A percentile compares a stretch with the other conserved stretches of the same genome.
Evolutionary conservation across 2,888 invertebrate species (phyloP).

Genomic region (Nomada ruficornis): DNA sequence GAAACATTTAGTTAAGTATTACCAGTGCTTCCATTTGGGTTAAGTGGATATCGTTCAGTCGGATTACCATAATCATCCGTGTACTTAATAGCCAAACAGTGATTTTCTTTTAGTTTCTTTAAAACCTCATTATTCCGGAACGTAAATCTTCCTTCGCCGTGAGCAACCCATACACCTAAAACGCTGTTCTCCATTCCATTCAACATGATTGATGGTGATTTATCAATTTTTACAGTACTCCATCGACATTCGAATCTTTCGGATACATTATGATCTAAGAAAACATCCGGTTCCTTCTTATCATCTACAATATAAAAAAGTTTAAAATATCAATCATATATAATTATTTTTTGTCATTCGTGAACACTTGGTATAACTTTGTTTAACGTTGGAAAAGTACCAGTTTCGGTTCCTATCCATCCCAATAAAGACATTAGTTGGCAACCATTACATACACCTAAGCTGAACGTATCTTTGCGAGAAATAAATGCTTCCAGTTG

Average conservation of each 20-base stretch:
- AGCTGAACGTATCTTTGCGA: constrained; percentile 94
- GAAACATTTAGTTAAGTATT: constrained; percentile 70
- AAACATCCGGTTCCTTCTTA: constrained; percentile 83
- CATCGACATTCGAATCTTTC: constrained; percentile 93
- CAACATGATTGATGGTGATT: constrained; percentile 93
- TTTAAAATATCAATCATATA: constrained; percentile 5
- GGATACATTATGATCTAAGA: constrained; percentile 94
- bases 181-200: constrained; percentile 94
- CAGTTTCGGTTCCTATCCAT: constrained; percentile 89
- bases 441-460: constrained; percentile 99
- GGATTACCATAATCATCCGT: constrained; percentile 91
- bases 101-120: constrained; percentile 85
- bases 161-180: constrained; percentile 98
- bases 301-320: constrained; percentile 10
- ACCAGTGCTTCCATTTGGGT: constrained; percentile 96
- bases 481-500: constrained; percentile 91
- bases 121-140: constrained; percentile 86
- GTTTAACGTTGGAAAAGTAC: constrained; percentile 46
- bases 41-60: constrained; percentile 95
- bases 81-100: constrained; percentile 92
- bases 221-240: constrained; percentile 90
- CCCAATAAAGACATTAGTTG: constrained; percentile 97
- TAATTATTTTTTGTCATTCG: neutral
- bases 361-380: neutral
- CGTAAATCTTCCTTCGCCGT: constrained; percentile 95